A percentile compares a stretch with the other conserved stretches of the same genome.
These are phyloP conservation scores for Mythimna albipuncta DNA, from an alignment of 2,888 invertebrate genomes.

Conservation along the genomic window DNA sequence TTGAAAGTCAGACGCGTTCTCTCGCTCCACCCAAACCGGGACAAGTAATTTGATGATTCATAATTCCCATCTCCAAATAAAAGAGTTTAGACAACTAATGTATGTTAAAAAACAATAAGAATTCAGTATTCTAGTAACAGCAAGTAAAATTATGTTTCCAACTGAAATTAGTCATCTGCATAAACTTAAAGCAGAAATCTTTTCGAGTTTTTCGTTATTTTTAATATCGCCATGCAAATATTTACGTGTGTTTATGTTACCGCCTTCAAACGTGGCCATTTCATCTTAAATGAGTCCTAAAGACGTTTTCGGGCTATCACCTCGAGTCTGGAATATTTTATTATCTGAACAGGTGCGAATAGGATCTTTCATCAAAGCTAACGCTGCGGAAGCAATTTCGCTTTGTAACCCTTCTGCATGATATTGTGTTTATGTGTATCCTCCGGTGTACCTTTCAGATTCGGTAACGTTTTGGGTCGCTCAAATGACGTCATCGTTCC, in stretches of 20 bases:
- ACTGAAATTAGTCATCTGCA: neutral
- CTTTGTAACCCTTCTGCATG: constrained; percentile 74
- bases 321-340: constrained; percentile 52
- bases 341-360: constrained; percentile 60
- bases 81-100: neutral
- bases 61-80: too few relatives aligned
- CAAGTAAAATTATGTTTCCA: constrained; percentile 10
- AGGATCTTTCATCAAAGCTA: constrained; percentile 72
- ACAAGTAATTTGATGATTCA: too few relatives aligned
- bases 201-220: constrained; percentile 34
- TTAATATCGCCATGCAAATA: constrained; percentile 43
- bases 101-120: constrained; percentile 17
- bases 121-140: constrained; percentile 24
- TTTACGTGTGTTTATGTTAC: constrained; percentile 39
- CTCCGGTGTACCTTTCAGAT: constrained; percentile 64
- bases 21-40: too few relatives aligned
- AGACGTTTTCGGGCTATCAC: constrained; percentile 40
- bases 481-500: constrained; percentile 38
- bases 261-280: constrained; percentile 42
- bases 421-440: constrained; percentile 60
- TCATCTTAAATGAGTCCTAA: constrained; percentile 44
- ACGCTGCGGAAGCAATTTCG: constrained; percentile 77
- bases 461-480: constrained; percentile 51
- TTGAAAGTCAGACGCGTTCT: too few relatives aligned
- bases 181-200: constrained; percentile 18